phyloP scores from a whole-genome alignment of 1,140 invertebrate species.

The Batillaria attramentaria region DNA sequence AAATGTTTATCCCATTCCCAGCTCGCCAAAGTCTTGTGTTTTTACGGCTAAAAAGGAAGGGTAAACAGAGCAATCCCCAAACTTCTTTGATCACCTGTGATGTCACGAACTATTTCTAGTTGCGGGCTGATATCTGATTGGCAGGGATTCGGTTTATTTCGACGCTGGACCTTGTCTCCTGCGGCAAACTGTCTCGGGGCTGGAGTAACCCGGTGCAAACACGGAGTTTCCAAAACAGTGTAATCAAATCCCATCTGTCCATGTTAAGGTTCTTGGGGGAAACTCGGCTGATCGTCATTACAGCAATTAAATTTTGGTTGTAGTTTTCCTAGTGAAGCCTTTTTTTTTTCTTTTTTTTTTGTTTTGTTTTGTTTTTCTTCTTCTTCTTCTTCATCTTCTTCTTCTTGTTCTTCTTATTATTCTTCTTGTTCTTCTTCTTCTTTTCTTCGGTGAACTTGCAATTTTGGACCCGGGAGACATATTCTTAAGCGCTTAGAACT shows the following conservation, averaged over 20 bases:
- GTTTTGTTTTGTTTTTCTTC: too few species aligned
- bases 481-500: background rate
- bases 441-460: background rate
- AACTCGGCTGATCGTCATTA: too few species aligned
- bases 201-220: too few species aligned
- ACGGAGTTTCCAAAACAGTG: too few species aligned
- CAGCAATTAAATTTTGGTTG: too few species aligned
- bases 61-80: background rate
- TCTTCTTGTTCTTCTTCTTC: background rate
- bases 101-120: background rate
- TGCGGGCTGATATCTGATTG: background rate
- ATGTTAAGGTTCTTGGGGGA: too few species aligned
- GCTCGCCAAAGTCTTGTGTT: background rate
- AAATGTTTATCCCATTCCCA: conserved; percentile 5
- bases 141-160: background rate
- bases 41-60: background rate
- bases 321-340: too few species aligned
- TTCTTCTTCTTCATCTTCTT: too few species aligned
- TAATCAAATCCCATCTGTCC: conserved; percentile 7
- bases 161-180: too few species aligned
- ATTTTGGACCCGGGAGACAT: background rate
- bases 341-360: background rate
- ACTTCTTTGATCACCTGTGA: conserved; percentile 9
- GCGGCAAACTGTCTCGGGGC: too few species aligned
- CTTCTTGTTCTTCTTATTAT: background rate